A percentile compares a stretch with the other conserved stretches of the same genome.
Conservation (phyloP, 2,113 vertebrate species). For the Potamarius usumacintae region DNA sequence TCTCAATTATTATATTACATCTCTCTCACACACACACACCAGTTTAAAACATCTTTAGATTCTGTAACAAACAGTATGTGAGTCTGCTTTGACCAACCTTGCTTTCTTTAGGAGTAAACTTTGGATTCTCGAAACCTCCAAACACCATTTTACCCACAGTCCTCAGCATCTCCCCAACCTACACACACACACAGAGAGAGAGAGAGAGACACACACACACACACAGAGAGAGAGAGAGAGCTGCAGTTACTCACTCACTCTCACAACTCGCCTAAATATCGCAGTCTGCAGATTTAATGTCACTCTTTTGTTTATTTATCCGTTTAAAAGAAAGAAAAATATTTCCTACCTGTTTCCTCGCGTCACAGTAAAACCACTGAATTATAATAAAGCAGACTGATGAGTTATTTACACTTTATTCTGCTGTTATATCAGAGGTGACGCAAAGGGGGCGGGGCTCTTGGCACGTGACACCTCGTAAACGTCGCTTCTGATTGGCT, state of each 20-base stretch:
- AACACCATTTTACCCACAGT: slow-evolving; percentile 70
- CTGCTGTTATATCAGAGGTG: neutral
- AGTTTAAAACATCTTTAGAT: too few relatives aligned
- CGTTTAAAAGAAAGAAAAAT: neutral
- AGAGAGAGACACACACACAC: too few relatives aligned
- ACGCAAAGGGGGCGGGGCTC: neutral
- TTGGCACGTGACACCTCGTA: neutral
- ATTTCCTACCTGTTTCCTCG: neutral
- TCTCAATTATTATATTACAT: too few relatives aligned
- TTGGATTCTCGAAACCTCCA: slow-evolving; percentile 69
- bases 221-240: too few relatives aligned
- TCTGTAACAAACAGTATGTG: too few relatives aligned
- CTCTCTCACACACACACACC: too few relatives aligned
- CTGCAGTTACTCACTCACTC: too few relatives aligned
- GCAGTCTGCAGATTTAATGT: too few relatives aligned
- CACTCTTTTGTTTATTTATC: neutral
- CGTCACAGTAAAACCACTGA: neutral
- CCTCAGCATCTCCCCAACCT: slow-evolving; percentile 68
- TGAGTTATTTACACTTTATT: neutral
- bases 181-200: neutral
- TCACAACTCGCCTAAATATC: neutral
- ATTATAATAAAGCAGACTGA: neutral
- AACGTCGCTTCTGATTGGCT: slow-evolving; percentile 21
- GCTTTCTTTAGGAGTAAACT: slow-evolving; percentile 63
- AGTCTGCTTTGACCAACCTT: slow-evolving; percentile 60